These are phyloP conservation scores for Lithobates pipiens DNA, from an alignment of 2,797 vertebrate species.

Conservation along the genomic window DNA sequence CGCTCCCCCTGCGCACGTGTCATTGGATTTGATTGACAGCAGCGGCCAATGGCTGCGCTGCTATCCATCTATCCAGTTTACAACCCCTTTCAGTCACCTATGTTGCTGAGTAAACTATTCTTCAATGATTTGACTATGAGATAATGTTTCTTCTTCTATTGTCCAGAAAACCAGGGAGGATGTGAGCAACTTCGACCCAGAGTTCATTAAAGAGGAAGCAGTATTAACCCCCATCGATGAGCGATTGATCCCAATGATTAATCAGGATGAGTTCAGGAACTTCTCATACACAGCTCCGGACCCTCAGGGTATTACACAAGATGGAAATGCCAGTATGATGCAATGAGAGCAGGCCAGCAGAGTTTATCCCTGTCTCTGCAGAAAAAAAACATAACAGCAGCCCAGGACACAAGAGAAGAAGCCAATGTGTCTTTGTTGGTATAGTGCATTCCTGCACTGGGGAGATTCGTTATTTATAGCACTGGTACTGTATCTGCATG, in stretches of 20 bases:
- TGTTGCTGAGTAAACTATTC: background rate
- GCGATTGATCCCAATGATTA: conserved; percentile 86
- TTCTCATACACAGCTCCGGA: conserved; percentile 94
- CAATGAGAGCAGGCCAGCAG: conserved; percentile 57
- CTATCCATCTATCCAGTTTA: too few species aligned
- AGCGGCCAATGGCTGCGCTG: too few species aligned
- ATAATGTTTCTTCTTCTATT: conserved; percentile 7
- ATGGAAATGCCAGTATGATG: conserved; percentile 57
- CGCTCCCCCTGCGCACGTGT: too few species aligned
- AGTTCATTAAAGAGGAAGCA: conserved; percentile 96
- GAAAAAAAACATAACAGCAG: conserved; percentile 47
- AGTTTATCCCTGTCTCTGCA: conserved; percentile 64
- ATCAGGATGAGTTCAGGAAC: conserved; percentile 93
- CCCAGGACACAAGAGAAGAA: conserved; percentile 61
- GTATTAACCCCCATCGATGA: conserved; percentile 93
- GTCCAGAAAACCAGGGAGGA: conserved; percentile 93
- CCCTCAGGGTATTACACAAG: conserved; percentile 62
- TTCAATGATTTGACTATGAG: background rate
- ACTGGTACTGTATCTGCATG: conserved; percentile 40
- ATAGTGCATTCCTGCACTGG: conserved; percentile 1
- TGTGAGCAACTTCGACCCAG: conserved; percentile 98
- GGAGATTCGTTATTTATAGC: conserved; percentile 68
- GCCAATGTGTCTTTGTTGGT: conserved; percentile 62
- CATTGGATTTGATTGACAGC: too few species aligned
- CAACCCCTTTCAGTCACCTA: background rate